Percentiles rank a stretch among this genome's conserved stretches.
phyloP scores from a whole-genome alignment of 2,797 vertebrate species.

The Thamnophis elegans region DNA sequence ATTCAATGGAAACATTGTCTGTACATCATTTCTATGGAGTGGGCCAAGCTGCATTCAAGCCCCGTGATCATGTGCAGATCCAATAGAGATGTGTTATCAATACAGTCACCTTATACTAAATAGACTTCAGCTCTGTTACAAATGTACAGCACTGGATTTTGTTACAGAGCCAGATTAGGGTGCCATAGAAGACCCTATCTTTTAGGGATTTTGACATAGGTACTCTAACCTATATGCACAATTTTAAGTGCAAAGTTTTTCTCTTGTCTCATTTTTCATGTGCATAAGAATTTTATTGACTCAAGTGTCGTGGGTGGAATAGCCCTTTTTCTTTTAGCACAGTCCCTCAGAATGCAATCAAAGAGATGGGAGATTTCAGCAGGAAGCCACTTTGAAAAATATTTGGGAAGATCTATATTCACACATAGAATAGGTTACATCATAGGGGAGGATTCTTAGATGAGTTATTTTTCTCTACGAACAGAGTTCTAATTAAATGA shows the following conservation, averaged over 20 bases:
- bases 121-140: neutral
- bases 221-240: neutral
- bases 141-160: neutral
- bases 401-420: slow-evolving; percentile 55
- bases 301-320: slow-evolving; percentile 42
- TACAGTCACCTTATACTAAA: neutral
- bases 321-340: slow-evolving; percentile 38
- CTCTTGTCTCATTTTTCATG: neutral
- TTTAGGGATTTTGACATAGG: neutral
- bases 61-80: neutral
- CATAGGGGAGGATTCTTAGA: slow-evolving; percentile 56
- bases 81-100: neutral
- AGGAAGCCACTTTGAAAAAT: slow-evolving; percentile 34
- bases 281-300: neutral
- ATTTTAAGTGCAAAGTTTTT: neutral
- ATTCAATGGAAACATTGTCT: neutral
- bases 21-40: neutral
- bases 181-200: neutral
- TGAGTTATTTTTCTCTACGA: slow-evolving; percentile 33
- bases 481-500: slow-evolving; percentile 48
- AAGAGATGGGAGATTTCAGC: slow-evolving; percentile 5
- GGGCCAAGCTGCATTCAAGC: neutral
- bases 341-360: slow-evolving; percentile 38
- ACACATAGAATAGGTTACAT: slow-evolving; percentile 38
- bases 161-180: neutral